Evolutionary conservation across 1,140 invertebrate genomes (phyloP).

Genomic region (Tribolium madens): DNA sequence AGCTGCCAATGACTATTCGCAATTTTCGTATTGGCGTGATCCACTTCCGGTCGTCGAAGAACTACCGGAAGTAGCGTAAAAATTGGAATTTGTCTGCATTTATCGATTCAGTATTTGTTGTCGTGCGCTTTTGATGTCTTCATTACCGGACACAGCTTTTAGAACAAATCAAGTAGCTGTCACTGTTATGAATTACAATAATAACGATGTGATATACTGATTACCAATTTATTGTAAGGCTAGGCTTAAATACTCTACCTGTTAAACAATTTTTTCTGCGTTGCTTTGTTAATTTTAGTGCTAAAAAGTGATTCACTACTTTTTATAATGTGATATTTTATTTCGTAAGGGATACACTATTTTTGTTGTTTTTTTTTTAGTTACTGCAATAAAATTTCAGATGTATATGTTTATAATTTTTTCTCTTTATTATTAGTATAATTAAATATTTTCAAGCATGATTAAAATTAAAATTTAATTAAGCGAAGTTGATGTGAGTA

Average conservation of each 20-base stretch:
- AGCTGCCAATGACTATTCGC: constrained; percentile 85
- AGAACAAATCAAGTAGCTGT: constrained; percentile 17
- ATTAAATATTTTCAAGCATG: constrained; percentile 41
- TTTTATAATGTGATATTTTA: constrained; percentile 27
- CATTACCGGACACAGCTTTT: constrained; percentile 9
- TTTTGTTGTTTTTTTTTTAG: constrained; percentile 14
- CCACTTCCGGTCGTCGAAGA: constrained; percentile 75
- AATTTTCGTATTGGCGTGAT: constrained; percentile 92
- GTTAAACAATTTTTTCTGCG: constrained; percentile 3
- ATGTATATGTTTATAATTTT: constrained; percentile 29
- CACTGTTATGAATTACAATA: constrained; percentile 33
- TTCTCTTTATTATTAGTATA: constrained; percentile 10
- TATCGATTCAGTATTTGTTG: constrained; percentile 39
- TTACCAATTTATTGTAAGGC: constrained; percentile 32
- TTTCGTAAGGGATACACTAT: constrained; percentile 15
- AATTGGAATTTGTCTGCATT: constrained; percentile 29
- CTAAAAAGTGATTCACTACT: constrained; percentile 11
- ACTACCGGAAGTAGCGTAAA: constrained; percentile 52
- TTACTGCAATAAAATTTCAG: constrained; percentile 22
- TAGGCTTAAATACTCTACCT: constrained; percentile 36
- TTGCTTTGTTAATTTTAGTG: constrained; percentile 14
- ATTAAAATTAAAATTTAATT: constrained; percentile 72
- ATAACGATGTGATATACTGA: constrained; percentile 34
- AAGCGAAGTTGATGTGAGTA: constrained; percentile 90
- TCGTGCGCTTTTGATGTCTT: constrained; percentile 8